These are phyloP conservation scores for Thaleichthys pacificus DNA, from an alignment of 2,797 vertebrate species.

Conservation along the genomic window DNA sequence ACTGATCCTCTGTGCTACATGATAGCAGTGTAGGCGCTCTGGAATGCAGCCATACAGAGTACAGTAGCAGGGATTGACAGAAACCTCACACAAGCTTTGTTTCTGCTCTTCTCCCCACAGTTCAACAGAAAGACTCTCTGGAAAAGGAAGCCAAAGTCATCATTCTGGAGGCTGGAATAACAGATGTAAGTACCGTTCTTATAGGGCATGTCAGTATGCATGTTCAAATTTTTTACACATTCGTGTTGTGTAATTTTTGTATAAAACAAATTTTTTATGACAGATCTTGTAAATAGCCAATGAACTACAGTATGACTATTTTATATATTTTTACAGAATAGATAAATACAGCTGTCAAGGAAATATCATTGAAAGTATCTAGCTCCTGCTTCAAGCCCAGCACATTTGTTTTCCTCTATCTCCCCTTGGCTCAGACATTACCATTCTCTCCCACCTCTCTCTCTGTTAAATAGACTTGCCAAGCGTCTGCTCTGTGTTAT, in stretches of 20 bases:
- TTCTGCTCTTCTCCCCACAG: slow-evolving; percentile 55
- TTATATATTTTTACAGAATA: too few species aligned
- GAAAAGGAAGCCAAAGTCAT: slow-evolving; percentile 76
- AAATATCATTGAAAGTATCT: neutral
- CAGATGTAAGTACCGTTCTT: slow-evolving; percentile 71
- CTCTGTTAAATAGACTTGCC: slow-evolving; percentile 3
- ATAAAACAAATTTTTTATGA: too few species aligned
- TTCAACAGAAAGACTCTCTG: slow-evolving; percentile 71
- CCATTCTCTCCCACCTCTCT: slow-evolving; percentile 11
- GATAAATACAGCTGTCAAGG: too few species aligned
- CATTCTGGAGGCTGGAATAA: slow-evolving; percentile 78
- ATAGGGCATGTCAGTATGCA: too few species aligned
- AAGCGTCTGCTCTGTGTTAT: slow-evolving; percentile 11
- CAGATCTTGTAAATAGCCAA: too few species aligned
- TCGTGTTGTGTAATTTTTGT: too few species aligned
- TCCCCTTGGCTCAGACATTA: slow-evolving; percentile 10
- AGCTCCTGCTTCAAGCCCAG: neutral
- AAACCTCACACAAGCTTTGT: neutral
- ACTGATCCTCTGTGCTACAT: neutral
- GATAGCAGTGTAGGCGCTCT: neutral
- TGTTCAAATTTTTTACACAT: too few species aligned
- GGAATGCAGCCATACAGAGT: neutral
- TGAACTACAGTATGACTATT: too few species aligned
- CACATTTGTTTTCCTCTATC: neutral
- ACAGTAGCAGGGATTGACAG: neutral